phyloP scores from a whole-genome alignment of 1,140 invertebrate species.

The Tetramorium alpestre region DNA sequence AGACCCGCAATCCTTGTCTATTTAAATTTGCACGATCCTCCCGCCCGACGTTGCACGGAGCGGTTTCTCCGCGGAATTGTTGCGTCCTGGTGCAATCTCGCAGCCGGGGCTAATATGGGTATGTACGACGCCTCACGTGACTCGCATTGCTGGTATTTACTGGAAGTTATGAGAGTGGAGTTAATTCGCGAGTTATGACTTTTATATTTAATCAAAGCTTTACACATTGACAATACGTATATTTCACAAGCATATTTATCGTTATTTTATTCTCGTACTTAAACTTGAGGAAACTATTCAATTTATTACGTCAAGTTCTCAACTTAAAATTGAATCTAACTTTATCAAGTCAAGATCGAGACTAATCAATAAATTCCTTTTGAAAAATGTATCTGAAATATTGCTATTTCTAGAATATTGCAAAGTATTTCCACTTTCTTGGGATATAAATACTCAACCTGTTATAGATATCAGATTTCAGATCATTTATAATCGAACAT shows the following conservation, averaged over 20 bases:
- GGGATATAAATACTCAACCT: constrained; percentile 2
- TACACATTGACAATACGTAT: background rate
- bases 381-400: background rate
- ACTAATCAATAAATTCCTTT: background rate
- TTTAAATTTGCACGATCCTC: constrained; percentile 60
- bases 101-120: constrained; percentile 19
- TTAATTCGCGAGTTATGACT: constrained; percentile 18
- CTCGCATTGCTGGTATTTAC: constrained; percentile 13
- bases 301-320: background rate
- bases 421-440: background rate
- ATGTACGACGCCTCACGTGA: constrained; percentile 29
- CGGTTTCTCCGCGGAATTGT: constrained; percentile 19
- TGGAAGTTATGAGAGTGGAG: background rate
- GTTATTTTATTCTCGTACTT: background rate
- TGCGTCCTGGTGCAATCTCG: constrained; percentile 37
- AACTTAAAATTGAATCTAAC: background rate
- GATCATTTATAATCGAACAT: constrained; percentile 23
- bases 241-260: background rate
- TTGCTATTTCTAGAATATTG: background rate
- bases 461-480: constrained; percentile 2
- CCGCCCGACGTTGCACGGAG: constrained; percentile 7
- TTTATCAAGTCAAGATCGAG: background rate
- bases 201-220: constrained; percentile 16
- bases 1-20: constrained; percentile 51
- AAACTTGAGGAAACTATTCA: background rate